These are phyloP conservation scores for Cheilosia grossa DNA, from an alignment of 2,888 invertebrate genomes.

Conservation along the genomic window DNA sequence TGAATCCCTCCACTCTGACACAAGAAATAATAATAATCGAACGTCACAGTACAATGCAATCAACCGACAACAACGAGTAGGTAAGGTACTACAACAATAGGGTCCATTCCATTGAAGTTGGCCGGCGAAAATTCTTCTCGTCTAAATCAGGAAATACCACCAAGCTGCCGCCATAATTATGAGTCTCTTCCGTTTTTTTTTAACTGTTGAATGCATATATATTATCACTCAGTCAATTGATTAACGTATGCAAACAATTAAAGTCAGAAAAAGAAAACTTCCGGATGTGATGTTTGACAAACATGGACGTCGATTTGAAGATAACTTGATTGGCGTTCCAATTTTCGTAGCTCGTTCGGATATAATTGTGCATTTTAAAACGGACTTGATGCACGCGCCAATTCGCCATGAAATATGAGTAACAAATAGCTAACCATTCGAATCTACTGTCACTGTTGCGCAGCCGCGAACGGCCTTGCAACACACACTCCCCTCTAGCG, in stretches of 20 bases:
- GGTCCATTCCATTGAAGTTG: conserved; percentile 13
- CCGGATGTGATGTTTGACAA: conserved; percentile 23
- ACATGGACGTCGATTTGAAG: neutral
- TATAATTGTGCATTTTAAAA: neutral
- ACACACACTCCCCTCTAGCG: conserved; percentile 17
- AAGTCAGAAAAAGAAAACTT: conserved; percentile 13
- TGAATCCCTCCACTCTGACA: conserved; percentile 36
- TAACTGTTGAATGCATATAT: conserved; percentile 15
- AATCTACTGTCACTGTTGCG: conserved; percentile 23
- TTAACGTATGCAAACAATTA: conserved; percentile 45
- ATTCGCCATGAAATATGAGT: conserved; percentile 35
- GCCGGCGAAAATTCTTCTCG: neutral
- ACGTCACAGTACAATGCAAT: conserved; percentile 53
- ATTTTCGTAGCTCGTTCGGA: conserved; percentile 13
- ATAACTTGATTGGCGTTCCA: conserved; percentile 23
- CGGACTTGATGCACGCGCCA: conserved; percentile 16
- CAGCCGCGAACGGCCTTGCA: conserved; percentile 61
- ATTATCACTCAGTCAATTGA: conserved; percentile 47
- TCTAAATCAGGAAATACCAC: conserved; percentile 35
- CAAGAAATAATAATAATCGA: conserved; percentile 40
- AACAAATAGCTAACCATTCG: conserved; percentile 38
- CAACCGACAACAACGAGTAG: conserved; percentile 16
- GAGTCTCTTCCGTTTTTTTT: conserved; percentile 57
- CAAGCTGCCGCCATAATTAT: conserved; percentile 27
- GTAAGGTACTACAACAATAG: conserved; percentile 35